Base-by-base conservation (phyloP, 2,113 vertebrate species). In the Vulpes lagopus region DNA sequence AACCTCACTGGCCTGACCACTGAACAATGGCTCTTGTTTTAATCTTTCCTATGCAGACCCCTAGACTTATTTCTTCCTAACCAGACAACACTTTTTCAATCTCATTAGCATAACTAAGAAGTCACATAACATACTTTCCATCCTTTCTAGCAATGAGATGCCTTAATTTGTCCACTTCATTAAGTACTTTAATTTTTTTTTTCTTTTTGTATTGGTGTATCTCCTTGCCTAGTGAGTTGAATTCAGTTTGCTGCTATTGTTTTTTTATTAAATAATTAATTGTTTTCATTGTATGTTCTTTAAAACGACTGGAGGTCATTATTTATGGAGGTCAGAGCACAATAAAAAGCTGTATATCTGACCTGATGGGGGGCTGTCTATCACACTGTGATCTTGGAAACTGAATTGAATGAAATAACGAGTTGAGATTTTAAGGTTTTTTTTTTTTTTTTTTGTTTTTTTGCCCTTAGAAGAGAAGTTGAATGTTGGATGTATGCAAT, bases 41-140 rank as follows among this genome's bases (percentile, higher is more conserved):
- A 86, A 78, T 79, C 6, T 57, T 17, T 67, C 71, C 69, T 91
- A 22, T 19, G 0, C 20, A 17, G n/a, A 76, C 7, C 10, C 8
- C 3, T 84, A 19, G 67, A 76, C 2, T 71, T 49, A 60, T 3
- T 59, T 3, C 5, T 93, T 91, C 25, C 22, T 69, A 73, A 38
- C 8, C 4, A 86, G 20, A 89, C 20, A 84, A 23, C 4, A 60
- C 2, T 32, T 51, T 88, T 89, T 5, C 9, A 43, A 73, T 23
- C 17, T 92, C n/a, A 62, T 69, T 53, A 83, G 25, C 51, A 69
- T 69, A 94, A 90, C 12, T 35, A 71, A 73, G 22, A n/a, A 94
- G 30, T 51, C 27, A 73, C 4, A 30, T n/a, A 65, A 9, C 8
- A 20, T 43, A 15, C 8, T 82, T 80, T 73, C 22, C 12, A 74